Evolutionary conservation across 1,140 invertebrate species (phyloP), one percentile per base, ranked within the genome.

Genomic region (Pectinophora gossypiella): DNA sequence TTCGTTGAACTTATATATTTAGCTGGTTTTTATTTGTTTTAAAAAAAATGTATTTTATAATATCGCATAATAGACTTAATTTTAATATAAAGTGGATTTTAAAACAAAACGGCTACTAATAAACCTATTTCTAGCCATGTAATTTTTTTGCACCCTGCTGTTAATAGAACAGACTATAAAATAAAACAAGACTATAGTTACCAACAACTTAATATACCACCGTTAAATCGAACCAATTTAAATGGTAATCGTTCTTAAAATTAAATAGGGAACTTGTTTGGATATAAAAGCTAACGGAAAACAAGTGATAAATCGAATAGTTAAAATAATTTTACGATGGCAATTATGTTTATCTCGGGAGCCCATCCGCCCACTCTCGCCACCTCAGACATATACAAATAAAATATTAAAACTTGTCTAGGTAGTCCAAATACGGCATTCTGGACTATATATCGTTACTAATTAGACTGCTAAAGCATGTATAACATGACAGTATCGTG

Each of bases 231-330:
- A 15, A 22, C 51, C 27, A 46, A 52, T 52, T 52, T 46, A 52
- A 52, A 52, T 52, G 51, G 43, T 36, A 52, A 52, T 52, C 19
- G n/a, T 19, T 51, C n/a, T 43, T 38, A 44, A 51, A 43, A 48
- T 45, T 44, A 51, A 51, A 43, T 51, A n/a, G 27, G 27, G 27
- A 32, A 9, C 27, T 32, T 32, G 27, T 32, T 12, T 32, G n/a
- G 27, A 12, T 32, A 32, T 32, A 32, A 32, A 32, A 32, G 21
- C 16, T 48, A 48, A 48, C 46, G 46, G 46, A 32, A 32, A n/a
- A n/a, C n/a, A 32, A 32, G 27, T 32, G 27, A 32, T 32, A 32
- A n/a, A 32, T 32, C 1, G 27, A n/a, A n/a, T 32, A 32, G n/a
- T n/a, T 32, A 32, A 32, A 48, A 48, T 18, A 32, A 48, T 35